Evolutionary conservation across 2,113 vertebrate genomes (phyloP), one percentile per base, ranked within the genome.

Genomic region (Petromus typicus): DNA sequence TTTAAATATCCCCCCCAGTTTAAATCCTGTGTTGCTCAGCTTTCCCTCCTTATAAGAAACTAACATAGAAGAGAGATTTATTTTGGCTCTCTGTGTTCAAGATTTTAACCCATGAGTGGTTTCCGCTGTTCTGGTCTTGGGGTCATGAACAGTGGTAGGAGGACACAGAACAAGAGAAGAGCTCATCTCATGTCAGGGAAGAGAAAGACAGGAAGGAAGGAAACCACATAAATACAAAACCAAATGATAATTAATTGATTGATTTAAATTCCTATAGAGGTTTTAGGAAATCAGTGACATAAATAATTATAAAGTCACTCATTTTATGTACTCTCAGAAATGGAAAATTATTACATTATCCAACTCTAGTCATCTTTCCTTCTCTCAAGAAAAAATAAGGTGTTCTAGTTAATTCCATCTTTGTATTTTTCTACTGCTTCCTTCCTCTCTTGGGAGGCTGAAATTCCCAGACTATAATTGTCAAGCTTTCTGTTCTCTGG

Each of bases 201-300:
- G 64, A 37, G 12, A 69, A 48, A 57, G 61, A 40, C 14, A 37
- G 22, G 34, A 56, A 34, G 57, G 73, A 45, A 25, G 20, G 57
- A 86, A 93, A n/a, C 25, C 66, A 45, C 17, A 25, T 30, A 87
- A 87, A 73, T 12, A 51, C n/a, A 79, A 94, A 95, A 78, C n/a
- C 9, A 2, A 34, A 87, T 61, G 23, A 10, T 69, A 88, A 63
- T 57, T 30, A 27, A 59, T 82, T 85, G 34, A 14, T 12, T 27
- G 48, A 95, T 75, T 56, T 73, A 59, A 51, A 54, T 57, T 92
- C 67, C 37, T 45, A 0, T 45, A 71, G 34, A n/a, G 34, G 20
- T 64, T 91, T 82, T 69, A 88, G 66, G 56, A 69, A 75, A 78
- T 51, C 27, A 78, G 27, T 54, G 25, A 8, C 30, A 78, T 32